These are phyloP conservation scores for Leptatherina wallacei DNA, from an alignment of 2,797 vertebrate species.

Conservation along the genomic window DNA sequence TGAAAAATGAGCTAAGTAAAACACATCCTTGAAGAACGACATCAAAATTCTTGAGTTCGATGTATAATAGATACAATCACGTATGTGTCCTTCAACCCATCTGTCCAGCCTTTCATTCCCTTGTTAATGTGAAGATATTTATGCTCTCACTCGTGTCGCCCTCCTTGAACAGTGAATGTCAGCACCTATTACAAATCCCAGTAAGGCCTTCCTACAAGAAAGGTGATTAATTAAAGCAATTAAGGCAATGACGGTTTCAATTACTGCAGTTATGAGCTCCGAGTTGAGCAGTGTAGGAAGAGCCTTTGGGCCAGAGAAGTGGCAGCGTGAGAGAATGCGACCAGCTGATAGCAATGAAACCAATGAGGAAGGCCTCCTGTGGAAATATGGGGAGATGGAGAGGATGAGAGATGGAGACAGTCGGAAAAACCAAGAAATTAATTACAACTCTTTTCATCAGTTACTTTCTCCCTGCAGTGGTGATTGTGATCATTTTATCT, in stretches of 20 bases:
- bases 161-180: constrained; percentile 50
- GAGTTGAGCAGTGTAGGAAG: constrained; percentile 56
- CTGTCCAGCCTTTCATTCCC: constrained; percentile 4
- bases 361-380: constrained; percentile 41
- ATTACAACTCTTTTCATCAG: constrained; percentile 70
- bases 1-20: neutral
- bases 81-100: constrained; percentile 9
- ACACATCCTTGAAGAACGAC: too few species aligned
- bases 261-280: constrained; percentile 74
- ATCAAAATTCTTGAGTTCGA: neutral
- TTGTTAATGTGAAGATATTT: constrained; percentile 42
- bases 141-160: constrained; percentile 38
- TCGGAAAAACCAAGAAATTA: constrained; percentile 65
- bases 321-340: constrained; percentile 46
- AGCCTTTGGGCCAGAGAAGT: constrained; percentile 56
- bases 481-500: constrained; percentile 59
- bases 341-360: constrained; percentile 53
- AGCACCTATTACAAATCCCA: constrained; percentile 59
- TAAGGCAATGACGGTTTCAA: constrained; percentile 79
- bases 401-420: constrained; percentile 21
- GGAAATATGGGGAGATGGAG: constrained; percentile 46
- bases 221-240: constrained; percentile 82
- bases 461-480: constrained; percentile 68
- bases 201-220: constrained; percentile 62
- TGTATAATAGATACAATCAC: constrained; percentile 2